Percentiles rank a stretch among this genome's conserved stretches.
phyloP scores from a whole-genome alignment of 2,888 invertebrate species.

The Nymphalis urticae region DNA sequence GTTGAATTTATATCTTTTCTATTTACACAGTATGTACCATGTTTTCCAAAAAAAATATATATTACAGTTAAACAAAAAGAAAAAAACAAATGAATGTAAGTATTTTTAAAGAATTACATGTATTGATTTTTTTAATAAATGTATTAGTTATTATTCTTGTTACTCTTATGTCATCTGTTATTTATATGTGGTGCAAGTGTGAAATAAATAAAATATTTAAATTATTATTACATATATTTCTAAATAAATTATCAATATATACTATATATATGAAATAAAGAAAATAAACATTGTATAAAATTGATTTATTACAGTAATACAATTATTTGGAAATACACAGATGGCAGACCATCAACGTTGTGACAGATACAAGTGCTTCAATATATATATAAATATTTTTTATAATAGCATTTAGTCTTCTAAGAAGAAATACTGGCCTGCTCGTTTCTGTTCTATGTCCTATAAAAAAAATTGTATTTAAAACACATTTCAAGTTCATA shows the following conservation, averaged over 20 bases:
- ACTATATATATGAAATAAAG: background rate
- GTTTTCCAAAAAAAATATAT: too few species aligned
- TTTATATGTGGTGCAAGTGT: too few species aligned
- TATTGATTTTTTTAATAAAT: too few species aligned
- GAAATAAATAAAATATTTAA: too few species aligned
- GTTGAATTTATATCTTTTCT: too few species aligned
- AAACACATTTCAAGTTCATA: too few species aligned
- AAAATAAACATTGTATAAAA: slow-evolving; percentile 65
- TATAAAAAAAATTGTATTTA: slow-evolving; percentile 61
- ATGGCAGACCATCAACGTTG: slow-evolving; percentile 61
- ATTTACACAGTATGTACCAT: too few species aligned
- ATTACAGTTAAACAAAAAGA: too few species aligned
- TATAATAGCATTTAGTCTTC: slow-evolving; percentile 87
- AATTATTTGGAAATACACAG: slow-evolving; percentile 71
- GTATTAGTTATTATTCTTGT: too few species aligned
- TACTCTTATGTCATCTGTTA: too few species aligned
- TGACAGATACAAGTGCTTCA: slow-evolving; percentile 58
- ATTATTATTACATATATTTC: background rate
- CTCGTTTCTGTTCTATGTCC: slow-evolving; percentile 98
- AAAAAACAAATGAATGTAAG: too few species aligned
- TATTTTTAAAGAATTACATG: too few species aligned
- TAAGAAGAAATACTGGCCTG: slow-evolving; percentile 99
- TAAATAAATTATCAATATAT: background rate
- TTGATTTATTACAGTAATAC: slow-evolving; percentile 76
- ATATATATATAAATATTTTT: slow-evolving; percentile 63